Base-by-base conservation (phyloP, 2,888 invertebrate genomes). In the Zaprionus obscuricornis region DNA sequence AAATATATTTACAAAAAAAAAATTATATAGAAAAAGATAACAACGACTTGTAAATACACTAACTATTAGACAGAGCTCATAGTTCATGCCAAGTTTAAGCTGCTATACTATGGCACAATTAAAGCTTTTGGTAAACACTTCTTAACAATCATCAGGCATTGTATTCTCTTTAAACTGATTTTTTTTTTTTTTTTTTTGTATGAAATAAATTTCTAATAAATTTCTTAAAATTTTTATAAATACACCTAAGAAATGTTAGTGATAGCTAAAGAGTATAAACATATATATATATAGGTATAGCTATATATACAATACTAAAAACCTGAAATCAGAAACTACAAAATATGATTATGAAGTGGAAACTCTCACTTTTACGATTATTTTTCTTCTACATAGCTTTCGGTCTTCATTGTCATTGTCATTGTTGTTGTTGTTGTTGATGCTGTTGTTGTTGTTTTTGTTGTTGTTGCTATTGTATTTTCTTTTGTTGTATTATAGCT, bases 331-430 rank as follows among this genome's bases (percentile, higher is more conserved):
- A 11, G n/a, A 40, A 56, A n/a, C n/a, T n/a, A n/a, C 11, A 40
- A 69, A 60, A 66, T 63, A 67, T 69, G 60, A 82, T 70, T 81
- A 70, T 81, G 77, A 73, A 79, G 82, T 86, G 86, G 75, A 86
- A 85, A 85, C 85, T 85, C 86, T 86, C 85, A 85, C 86, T 85
- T 85, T 85, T 86, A 77, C 75, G 83, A 82, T 74, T 81, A 82
- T 77, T 78, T 81, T 81, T 75, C 84, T 77, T 81, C 68, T 70
- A 70, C 55, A 64, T 67, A 58, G 79, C 78, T 79, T 79, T 79
- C 79, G 72, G 79, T 74, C 66, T 65, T 62, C 75, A 74, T 73
- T 58, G 67, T 62, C 73, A 50, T 39, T 43, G 40, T 66, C 43
- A 43, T 57, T 22, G 11, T 29, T 45, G 29, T 29, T 40, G 36